phyloP scores from a whole-genome alignment of 2,797 vertebrate species.

The Protosalanx chinensis region DNA sequence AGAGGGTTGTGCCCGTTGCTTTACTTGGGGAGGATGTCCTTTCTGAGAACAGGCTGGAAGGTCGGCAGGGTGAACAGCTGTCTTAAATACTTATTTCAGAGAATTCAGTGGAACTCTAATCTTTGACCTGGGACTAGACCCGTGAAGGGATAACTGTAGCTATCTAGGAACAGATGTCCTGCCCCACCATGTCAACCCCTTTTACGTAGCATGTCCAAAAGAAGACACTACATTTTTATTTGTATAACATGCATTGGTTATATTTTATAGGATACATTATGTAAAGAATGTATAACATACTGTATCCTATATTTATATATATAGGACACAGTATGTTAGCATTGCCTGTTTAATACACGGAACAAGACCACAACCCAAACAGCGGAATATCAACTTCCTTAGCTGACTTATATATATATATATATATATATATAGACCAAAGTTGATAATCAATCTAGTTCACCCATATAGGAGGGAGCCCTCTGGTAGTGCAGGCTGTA shows the following conservation, averaged over 20 bases:
- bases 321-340: too few species aligned
- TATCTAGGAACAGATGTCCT: conserved; percentile 21
- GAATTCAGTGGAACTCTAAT: conserved; percentile 58
- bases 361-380: too few species aligned
- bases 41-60: conserved; percentile 44
- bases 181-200: background rate
- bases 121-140: conserved; percentile 17
- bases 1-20: conserved; percentile 61
- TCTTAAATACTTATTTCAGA: conserved; percentile 55
- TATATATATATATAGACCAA: too few species aligned
- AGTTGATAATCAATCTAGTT: conserved; percentile 62
- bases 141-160: background rate
- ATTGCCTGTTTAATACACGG: too few species aligned
- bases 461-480: conserved; percentile 48
- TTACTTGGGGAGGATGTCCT: conserved; percentile 60
- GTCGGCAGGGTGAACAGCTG: conserved; percentile 45
- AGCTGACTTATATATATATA: too few species aligned
- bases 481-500: conserved; percentile 57
- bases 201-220: background rate
- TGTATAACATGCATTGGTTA: too few species aligned
- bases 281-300: too few species aligned
- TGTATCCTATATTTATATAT: too few species aligned
- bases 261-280: too few species aligned
- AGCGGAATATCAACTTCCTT: too few species aligned
- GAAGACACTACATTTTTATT: too few species aligned